Conservation (phyloP, 2,797 vertebrate genomes). For the Lutra lutra region DNA sequence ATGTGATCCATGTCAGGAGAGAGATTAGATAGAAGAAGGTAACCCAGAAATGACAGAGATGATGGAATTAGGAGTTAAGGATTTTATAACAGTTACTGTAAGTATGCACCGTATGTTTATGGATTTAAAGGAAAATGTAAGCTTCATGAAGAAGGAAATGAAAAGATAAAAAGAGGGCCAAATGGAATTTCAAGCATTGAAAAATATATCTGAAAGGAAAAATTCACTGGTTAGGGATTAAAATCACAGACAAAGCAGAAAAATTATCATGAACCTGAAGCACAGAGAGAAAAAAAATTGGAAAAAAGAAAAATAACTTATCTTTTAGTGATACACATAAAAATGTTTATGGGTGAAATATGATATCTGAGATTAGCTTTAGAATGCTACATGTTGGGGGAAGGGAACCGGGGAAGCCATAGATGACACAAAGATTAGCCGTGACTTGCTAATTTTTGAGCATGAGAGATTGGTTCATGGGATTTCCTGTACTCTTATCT, state of each 20-base stretch:
- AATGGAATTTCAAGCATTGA: neutral
- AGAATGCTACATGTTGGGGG: neutral
- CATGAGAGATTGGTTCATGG: neutral
- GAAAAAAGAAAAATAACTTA: neutral
- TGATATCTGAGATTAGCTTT: neutral
- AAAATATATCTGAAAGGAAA: slow-evolving; percentile 27
- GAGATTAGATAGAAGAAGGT: neutral
- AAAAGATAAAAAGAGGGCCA: slow-evolving; percentile 1
- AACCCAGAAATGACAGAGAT: neutral
- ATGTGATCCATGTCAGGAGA: neutral
- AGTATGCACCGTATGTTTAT: neutral
- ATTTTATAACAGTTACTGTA: neutral
- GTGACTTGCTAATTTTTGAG: neutral
- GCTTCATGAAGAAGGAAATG: neutral
- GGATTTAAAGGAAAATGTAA: neutral
- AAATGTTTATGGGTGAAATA: neutral
- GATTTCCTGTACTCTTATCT: neutral
- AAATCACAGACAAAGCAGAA: neutral
- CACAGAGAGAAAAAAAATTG: neutral
- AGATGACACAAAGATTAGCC: neutral
- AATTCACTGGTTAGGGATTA: neutral
- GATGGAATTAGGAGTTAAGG: neutral
- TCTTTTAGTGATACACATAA: neutral
- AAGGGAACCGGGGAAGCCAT: neutral
- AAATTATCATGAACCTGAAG: neutral